Evolutionary conservation across 2,888 invertebrate genomes (phyloP).

Genomic region (Cybosia mesomella): DNA sequence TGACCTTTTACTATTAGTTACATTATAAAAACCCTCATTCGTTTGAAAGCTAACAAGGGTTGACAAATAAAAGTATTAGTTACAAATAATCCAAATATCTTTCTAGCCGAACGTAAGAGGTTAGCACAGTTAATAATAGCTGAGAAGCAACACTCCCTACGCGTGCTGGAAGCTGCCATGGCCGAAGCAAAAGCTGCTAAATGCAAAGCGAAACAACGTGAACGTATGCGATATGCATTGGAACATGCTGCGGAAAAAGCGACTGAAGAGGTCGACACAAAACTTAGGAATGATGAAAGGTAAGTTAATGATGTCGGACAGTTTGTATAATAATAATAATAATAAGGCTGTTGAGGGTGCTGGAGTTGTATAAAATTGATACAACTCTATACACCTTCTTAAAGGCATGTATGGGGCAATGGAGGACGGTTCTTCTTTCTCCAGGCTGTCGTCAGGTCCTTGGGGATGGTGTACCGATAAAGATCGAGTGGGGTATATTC

Average conservation of each 20-base stretch:
- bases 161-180: slow-evolving; percentile 81
- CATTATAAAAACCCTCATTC: neutral
- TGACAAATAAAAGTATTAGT: neutral
- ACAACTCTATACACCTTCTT: too few species aligned
- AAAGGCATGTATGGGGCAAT: too few species aligned
- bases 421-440: too few species aligned
- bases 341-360: too few species aligned
- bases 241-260: slow-evolving; percentile 68
- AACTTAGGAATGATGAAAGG: slow-evolving; percentile 75
- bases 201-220: slow-evolving; percentile 66
- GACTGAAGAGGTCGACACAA: slow-evolving; percentile 76
- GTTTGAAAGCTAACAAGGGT: neutral
- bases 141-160: slow-evolving; percentile 79
- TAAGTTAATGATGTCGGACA: slow-evolving; percentile 43
- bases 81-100: neutral
- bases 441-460: too few species aligned
- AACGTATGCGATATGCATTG: slow-evolving; percentile 61
- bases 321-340: too few species aligned
- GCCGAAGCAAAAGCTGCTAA: slow-evolving; percentile 79
- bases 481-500: too few species aligned
- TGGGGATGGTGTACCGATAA: too few species aligned
- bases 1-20: too few species aligned
- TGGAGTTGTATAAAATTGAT: too few species aligned
- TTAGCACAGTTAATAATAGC: slow-evolving; percentile 81
- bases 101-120: slow-evolving; percentile 79